Base-by-base conservation (phyloP, 1,140 invertebrate species). In the Drosophila seguyi region DNA sequence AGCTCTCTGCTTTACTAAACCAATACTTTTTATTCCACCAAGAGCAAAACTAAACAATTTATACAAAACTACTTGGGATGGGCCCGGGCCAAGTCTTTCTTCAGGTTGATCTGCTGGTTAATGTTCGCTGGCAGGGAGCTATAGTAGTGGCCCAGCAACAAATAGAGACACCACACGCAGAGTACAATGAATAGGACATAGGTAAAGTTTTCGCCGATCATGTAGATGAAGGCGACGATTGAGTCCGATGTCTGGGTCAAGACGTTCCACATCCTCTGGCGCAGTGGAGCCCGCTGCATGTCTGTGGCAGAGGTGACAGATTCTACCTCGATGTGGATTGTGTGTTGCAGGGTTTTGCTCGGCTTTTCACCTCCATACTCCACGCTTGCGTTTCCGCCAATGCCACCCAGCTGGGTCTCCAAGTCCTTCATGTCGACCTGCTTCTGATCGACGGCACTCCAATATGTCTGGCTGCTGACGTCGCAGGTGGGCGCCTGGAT, bases 141-240 rank as follows among this genome's bases (percentile, higher is more conserved):
- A 27, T 78, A 81, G 29, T 79, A 90, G 39, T 85, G 86, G 1
- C 55, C 50, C 38, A 90, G 36, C 14, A 90, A 45, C 42, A 90
- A 22, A 44, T 85, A 90, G 1, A 90, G 71, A 16, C 86, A 86
- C 85, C 81, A 90, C 18, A 90, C 14, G 60, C 85, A 90, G 20
- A 90, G 44, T 36, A 63, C 18, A 11, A 90, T 45, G 41, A 90
- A 90, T 0, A 90, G 60, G 11, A 79, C 56, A n/a, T 85, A 76
- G 29, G 78, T 79, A 29, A 90, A 57, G 31, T 90, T 90, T 42
- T 90, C 85, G 57, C 86, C 86, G 31, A 90, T 73, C 78, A 90
- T 81, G 4, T 57, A 74, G 13, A 68, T 31, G 34, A 72, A 62
- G 27, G 76, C 63, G 10, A 61, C 1, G 0, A 87, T 14, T 1